Evolutionary conservation across 2,888 invertebrate species (phyloP).

Genomic region (Desoria tigrina): DNA sequence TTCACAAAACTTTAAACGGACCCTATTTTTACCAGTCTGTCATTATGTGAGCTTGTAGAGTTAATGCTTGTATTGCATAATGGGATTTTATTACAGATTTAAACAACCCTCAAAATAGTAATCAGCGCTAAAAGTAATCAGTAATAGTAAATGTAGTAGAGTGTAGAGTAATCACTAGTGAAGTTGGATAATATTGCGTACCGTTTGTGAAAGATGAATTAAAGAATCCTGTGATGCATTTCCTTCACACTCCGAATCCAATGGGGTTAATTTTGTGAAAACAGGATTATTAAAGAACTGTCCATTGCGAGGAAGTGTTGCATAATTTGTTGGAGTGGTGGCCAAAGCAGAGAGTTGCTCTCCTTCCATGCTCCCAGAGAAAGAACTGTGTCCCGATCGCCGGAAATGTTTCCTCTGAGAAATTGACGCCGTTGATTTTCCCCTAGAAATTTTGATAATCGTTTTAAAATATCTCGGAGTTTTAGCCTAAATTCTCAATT

Average conservation of each 20-base stretch:
- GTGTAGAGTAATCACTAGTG: too few species aligned
- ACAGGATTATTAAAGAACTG: conserved; percentile 17
- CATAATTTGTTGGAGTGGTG: conserved; percentile 22
- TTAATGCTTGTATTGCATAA: too few species aligned
- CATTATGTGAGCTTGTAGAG: too few species aligned
- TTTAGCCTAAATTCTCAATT: not conserved
- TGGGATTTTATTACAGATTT: too few species aligned
- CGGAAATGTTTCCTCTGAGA: conserved; percentile 32
- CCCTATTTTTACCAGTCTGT: too few species aligned
- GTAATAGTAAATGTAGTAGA: too few species aligned
- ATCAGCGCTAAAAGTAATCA: too few species aligned
- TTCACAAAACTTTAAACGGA: too few species aligned
- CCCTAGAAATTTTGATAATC: conserved; percentile 4
- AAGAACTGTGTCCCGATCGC: conserved; percentile 37
- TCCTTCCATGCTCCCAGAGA: conserved; percentile 43
- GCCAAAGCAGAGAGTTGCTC: conserved; percentile 19
- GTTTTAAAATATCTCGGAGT: not conserved
- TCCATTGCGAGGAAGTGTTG: conserved; percentile 47
- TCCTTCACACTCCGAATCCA: conserved; percentile 33
- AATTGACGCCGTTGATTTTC: conserved; percentile 23
- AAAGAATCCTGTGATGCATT: conserved; percentile 26
- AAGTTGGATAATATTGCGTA: too few species aligned
- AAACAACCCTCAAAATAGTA: too few species aligned
- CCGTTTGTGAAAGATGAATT: conserved; percentile 47
- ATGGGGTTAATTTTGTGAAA: conserved; percentile 25